These are phyloP conservation scores for Excalfactoria chinensis DNA, from an alignment of 2,113 vertebrate species.

Conservation along the genomic window DNA sequence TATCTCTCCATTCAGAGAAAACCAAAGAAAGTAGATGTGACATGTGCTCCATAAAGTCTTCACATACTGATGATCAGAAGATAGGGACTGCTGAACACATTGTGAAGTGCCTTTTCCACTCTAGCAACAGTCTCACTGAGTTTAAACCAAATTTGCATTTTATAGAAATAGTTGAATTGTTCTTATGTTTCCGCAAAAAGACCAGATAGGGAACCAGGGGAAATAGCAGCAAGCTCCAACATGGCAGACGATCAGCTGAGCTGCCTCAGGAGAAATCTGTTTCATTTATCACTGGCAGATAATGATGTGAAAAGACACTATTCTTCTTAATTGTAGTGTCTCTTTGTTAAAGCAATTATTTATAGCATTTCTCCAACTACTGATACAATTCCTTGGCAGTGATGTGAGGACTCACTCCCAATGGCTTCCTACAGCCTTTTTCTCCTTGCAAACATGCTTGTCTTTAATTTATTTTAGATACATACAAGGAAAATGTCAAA, in stretches of 20 bases:
- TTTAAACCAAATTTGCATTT: neutral
- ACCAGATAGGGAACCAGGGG: neutral
- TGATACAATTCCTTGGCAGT: neutral
- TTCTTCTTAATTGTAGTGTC: neutral
- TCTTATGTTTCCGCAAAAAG: neutral
- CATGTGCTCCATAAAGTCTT: neutral
- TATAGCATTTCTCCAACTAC: neutral
- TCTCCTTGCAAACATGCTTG: neutral
- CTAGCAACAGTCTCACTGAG: neutral
- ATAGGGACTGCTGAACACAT: neutral
- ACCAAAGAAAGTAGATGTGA: neutral
- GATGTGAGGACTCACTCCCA: neutral
- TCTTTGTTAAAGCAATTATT: constrained; percentile 23
- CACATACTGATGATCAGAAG: neutral
- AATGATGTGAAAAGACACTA: neutral
- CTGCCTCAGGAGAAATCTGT: neutral
- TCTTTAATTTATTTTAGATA: neutral
- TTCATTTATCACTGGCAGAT: constrained; percentile 9
- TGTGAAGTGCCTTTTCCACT: neutral
- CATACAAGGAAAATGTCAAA: neutral
- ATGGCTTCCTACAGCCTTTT: neutral
- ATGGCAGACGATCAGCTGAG: neutral
- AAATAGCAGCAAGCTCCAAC: neutral
- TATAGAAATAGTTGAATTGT: neutral
- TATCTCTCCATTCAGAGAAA: neutral